Conservation (phyloP, 1,140 invertebrate genomes). For the Psix sp. region DNA sequence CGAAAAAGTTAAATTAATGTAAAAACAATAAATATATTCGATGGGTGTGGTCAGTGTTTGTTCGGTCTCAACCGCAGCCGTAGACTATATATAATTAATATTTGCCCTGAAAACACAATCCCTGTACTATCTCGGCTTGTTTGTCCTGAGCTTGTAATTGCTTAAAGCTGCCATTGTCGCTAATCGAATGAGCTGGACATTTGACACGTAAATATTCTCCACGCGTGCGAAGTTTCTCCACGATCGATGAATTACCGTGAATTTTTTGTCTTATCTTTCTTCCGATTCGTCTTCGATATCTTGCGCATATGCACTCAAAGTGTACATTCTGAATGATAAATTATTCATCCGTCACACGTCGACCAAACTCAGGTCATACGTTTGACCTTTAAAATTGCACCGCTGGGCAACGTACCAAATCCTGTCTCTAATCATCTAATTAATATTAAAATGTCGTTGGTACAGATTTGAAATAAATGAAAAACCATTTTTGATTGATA, state of each 20-base stretch:
- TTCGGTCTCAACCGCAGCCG: constrained; percentile 9
- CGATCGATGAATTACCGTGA: constrained; percentile 11
- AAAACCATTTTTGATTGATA: background rate
- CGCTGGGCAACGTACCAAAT: constrained; percentile 17
- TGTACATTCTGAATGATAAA: constrained; percentile 28
- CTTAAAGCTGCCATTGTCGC: constrained; percentile 6
- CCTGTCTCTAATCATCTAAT: constrained; percentile 3
- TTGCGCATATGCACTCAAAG: constrained; percentile 6
- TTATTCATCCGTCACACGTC: constrained; percentile 33
- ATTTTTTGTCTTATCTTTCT: constrained; percentile 11
- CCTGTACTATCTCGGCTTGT: background rate
- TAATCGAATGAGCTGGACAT: background rate
- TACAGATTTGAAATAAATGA: no score
- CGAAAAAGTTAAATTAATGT: no score
- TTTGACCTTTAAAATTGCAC: constrained; percentile 27
- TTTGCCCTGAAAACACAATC: background rate
- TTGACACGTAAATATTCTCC: background rate
- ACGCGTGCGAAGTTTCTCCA: background rate
- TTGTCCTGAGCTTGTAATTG: constrained; percentile 10
- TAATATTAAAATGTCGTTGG: background rate
- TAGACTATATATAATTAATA: constrained; percentile 12
- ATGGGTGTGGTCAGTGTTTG: constrained; percentile 20
- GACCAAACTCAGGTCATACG: constrained; percentile 27
- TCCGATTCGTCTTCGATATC: constrained; percentile 7
- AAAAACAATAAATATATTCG: background rate